Conservation (phyloP, 1,140 invertebrate genomes). For the Batillaria attramentaria region DNA sequence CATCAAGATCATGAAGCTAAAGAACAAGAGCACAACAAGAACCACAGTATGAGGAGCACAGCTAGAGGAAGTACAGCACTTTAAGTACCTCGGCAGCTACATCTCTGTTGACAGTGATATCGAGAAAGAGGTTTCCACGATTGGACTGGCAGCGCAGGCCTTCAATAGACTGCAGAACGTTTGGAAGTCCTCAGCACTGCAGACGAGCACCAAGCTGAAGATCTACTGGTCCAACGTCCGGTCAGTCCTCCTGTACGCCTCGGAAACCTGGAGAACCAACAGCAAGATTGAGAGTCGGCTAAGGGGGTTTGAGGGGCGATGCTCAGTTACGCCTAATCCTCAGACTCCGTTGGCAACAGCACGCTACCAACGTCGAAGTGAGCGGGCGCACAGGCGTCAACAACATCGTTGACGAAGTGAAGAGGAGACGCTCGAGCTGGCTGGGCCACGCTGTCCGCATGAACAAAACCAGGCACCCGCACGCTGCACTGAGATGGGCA, state of each 20-base stretch:
- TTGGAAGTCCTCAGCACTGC: background rate
- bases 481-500: too few species aligned
- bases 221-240: background rate
- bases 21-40: background rate
- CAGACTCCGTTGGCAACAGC: too few species aligned
- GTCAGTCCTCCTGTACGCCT: background rate
- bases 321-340: too few species aligned
- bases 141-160: background rate
- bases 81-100: background rate
- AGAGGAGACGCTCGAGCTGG: background rate
- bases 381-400: background rate
- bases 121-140: background rate
- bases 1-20: slow-evolving; percentile 10
- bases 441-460: background rate
- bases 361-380: too few species aligned
- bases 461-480: background rate
- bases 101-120: background rate
- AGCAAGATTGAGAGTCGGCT: too few species aligned
- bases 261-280: too few species aligned
- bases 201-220: background rate
- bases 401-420: background rate
- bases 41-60: background rate
- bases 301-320: too few species aligned
- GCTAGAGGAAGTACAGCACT: background rate
- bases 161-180: background rate